phyloP scores from a whole-genome alignment of 1,140 invertebrate species.

The Eumaeus atala region DNA sequence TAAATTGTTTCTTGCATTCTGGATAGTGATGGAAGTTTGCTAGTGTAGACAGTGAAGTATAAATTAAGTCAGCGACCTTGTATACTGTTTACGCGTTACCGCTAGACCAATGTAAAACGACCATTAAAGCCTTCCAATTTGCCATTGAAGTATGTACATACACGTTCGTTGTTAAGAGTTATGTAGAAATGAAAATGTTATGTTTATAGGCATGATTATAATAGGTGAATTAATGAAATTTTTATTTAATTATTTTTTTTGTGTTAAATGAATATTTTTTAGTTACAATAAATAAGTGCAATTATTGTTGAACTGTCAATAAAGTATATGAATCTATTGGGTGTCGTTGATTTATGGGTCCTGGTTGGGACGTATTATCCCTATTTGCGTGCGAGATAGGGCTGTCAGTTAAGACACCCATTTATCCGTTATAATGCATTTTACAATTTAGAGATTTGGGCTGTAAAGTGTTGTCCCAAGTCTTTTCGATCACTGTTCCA shows the following conservation, averaged over 20 bases:
- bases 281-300: conserved; percentile 56
- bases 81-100: conserved; percentile 24
- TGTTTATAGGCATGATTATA: conserved; percentile 17
- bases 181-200: conserved; percentile 23
- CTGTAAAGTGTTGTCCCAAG: no score
- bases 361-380: no score
- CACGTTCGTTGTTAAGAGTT: conserved; percentile 27
- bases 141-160: conserved; percentile 52
- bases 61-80: conserved; percentile 9
- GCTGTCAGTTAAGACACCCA: no score
- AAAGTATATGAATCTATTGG: conserved; percentile 29
- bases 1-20: no score
- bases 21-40: no score
- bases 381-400: no score
- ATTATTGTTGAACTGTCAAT: conserved; percentile 59
- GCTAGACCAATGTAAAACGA: conserved; percentile 23
- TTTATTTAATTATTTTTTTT: conserved; percentile 48
- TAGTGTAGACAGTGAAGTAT: no score
- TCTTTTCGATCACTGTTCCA: no score
- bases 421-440: no score
- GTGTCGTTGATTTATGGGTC: not conserved
- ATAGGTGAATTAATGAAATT: conserved; percentile 36
- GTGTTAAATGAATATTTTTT: conserved; percentile 54
- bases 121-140: conserved; percentile 38
- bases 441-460: no score